These are phyloP conservation scores for Eilema sororculum DNA, from an alignment of 2,888 invertebrate species.

Conservation along the genomic window DNA sequence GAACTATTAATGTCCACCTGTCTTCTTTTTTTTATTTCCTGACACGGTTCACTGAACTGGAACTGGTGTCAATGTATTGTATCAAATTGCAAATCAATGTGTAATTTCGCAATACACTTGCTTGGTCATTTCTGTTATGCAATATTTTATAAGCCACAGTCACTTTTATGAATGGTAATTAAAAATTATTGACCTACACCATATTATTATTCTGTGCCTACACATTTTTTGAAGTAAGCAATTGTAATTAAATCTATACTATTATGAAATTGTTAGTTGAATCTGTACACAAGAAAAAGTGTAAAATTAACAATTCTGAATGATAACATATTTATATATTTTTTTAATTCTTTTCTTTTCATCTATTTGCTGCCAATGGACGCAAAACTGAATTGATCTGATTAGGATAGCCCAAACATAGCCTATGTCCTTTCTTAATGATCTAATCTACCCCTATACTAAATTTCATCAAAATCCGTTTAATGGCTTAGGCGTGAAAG, in stretches of 20 bases:
- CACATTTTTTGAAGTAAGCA: not conserved
- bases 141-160: not conserved
- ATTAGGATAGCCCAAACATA: too few species aligned
- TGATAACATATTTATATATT: too few species aligned
- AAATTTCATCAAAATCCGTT: too few species aligned
- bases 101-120: not conserved
- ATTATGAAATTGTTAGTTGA: not conserved
- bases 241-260: not conserved
- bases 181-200: not conserved
- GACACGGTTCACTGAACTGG: not conserved
- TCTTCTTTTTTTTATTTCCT: not conserved
- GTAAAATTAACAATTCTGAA: too few species aligned
- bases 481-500: too few species aligned
- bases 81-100: not conserved
- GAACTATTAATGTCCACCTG: not conserved
- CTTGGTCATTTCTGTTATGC: conserved; percentile 4
- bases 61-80: not conserved
- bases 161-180: conserved; percentile 3
- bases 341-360: too few species aligned
- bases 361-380: too few species aligned
- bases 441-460: too few species aligned
- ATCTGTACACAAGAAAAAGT: not conserved
- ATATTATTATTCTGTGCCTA: too few species aligned
- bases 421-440: too few species aligned
- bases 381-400: too few species aligned